Evolutionary conservation across 2,113 vertebrate genomes (phyloP), one percentile per base, ranked within the genome.

Genomic region (Pelvicachromis taeniatus): DNA sequence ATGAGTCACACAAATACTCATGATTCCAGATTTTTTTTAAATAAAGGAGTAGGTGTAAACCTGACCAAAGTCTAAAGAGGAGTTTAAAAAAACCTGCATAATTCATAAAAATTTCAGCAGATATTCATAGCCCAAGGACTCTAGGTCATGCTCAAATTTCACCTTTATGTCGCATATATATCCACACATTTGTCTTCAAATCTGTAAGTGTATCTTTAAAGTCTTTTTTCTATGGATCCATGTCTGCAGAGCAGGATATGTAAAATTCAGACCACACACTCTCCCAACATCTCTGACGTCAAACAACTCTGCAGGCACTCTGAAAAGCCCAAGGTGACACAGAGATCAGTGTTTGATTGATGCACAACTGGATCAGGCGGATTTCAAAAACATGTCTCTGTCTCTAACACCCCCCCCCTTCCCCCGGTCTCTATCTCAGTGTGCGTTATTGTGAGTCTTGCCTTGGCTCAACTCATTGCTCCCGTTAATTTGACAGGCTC

Each of bases 401-500:
- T 38, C 68, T 73, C 23, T 48, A 73, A n/a, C n/a, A n/a, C 9
- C 17, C 50, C 31, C 12, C 11, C 10, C 21, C 38, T 29, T n/a
- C n/a, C n/a, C 2, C 53, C 26, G 26, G 23, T 77, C 26, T 77
- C 19, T 48, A 61, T 73, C 40, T 77, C 70, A 70, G 65, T 63
- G 86, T 73, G 70, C 77, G 77, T 89, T 82, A 89, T 86, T 91
- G 85, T 78, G 82, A 85, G 50, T 77, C 85, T 56, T 85, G 85
- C 87, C 93, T 81, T 86, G 91, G 80, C 92, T 87, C 96, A 91
- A 84, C 85, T 93, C 93, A 91, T 90, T 94, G 93, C 88, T 59
- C 92, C 90, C 82, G 91, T 94, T 96, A 96, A 96, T 96, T 94
- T 95, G 95, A 96, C 96, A 96, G 88, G 91, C 89, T 93, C 91